phyloP scores from a whole-genome alignment of 2,888 invertebrate species.

The Chironomus tentans region DNA sequence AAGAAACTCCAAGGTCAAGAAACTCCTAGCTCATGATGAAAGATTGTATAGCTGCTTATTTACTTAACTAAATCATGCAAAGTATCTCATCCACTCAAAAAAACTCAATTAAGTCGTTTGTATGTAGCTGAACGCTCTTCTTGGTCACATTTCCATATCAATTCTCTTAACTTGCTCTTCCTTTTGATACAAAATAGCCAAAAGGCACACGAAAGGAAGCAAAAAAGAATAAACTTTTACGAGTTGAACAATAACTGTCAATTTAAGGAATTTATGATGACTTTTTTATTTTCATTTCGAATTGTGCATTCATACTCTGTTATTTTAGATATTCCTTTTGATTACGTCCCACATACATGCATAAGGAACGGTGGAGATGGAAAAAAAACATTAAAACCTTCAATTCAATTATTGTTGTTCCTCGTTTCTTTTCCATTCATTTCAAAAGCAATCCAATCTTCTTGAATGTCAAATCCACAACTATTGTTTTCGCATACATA shows the following conservation, averaged over 20 bases:
- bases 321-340: neutral
- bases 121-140: too few species aligned
- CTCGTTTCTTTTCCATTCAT: neutral
- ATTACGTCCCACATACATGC: neutral
- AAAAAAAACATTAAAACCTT: neutral
- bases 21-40: too few species aligned
- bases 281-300: neutral
- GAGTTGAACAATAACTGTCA: constrained; percentile 19
- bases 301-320: neutral
- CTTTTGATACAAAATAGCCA: neutral
- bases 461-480: neutral
- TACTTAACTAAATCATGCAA: too few species aligned
- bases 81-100: neutral
- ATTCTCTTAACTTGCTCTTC: neutral
- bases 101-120: neutral
- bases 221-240: constrained; percentile 14
- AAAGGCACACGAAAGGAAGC: constrained; percentile 3
- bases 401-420: neutral
- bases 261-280: constrained; percentile 27
- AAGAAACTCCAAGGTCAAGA: too few species aligned
- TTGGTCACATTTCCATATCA: neutral
- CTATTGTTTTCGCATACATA: neutral
- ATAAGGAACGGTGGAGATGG: neutral
- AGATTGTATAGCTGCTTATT: too few species aligned
- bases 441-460: neutral